These are phyloP conservation scores for Drosophila atripex DNA, from an alignment of 2,888 invertebrate species.

Conservation along the genomic window DNA sequence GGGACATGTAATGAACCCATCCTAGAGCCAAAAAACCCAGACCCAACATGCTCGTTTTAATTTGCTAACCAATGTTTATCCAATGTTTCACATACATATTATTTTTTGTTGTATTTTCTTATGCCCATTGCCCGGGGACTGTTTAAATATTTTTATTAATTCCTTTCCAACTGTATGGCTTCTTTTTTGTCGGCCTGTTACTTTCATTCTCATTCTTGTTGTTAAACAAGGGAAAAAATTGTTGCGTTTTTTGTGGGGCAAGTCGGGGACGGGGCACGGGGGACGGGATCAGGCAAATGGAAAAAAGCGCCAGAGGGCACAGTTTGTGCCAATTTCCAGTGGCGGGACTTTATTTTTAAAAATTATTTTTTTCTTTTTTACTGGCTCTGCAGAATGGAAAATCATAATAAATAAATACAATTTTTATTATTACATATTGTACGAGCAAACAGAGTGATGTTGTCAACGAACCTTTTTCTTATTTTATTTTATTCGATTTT, in stretches of 20 bases:
- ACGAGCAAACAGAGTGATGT: conserved; percentile 24
- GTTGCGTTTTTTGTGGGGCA: conserved; percentile 22
- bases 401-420: conserved; percentile 79
- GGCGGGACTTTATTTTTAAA: conserved; percentile 39
- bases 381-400: conserved; percentile 57
- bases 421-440: conserved; percentile 65
- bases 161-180: conserved; percentile 7
- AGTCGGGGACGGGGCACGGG: conserved; percentile 16
- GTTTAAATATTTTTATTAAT: conserved; percentile 46
- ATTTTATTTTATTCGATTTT: conserved; percentile 1
- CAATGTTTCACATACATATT: conserved; percentile 13
- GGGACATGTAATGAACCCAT: background rate
- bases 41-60: conserved; percentile 13
- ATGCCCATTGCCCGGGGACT: conserved; percentile 47
- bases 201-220: conserved; percentile 31
- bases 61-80: conserved; percentile 34
- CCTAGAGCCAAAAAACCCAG: background rate
- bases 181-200: conserved; percentile 13
- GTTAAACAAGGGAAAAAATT: conserved; percentile 46
- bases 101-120: conserved; percentile 25
- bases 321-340: conserved; percentile 60
- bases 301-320: conserved; percentile 27
- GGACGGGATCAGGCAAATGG: conserved; percentile 12
- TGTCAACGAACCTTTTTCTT: conserved; percentile 49
- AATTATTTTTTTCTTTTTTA: conserved; percentile 21